A percentile compares a stretch with the other conserved stretches of the same genome.
Evolutionary conservation across 2,113 vertebrate genomes (phyloP).

Genomic region (Egretta garzetta): DNA sequence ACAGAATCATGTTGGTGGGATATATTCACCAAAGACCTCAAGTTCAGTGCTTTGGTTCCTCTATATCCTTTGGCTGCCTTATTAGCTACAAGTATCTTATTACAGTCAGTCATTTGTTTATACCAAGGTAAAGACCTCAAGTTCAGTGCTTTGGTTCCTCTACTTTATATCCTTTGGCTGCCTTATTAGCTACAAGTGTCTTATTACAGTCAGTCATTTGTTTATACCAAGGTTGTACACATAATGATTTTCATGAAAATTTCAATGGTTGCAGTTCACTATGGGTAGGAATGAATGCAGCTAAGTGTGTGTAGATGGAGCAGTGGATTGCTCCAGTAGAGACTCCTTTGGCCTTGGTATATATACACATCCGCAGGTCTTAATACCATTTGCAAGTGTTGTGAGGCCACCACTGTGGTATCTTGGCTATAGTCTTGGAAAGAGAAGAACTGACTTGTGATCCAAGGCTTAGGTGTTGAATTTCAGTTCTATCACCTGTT

Average conservation of each 20-base stretch:
- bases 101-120: background rate
- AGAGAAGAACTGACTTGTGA: background rate
- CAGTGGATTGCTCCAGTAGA: background rate
- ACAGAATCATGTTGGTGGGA: background rate
- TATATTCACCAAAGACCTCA: background rate
- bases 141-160: background rate
- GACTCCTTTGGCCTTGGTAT: background rate
- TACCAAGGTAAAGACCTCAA: background rate
- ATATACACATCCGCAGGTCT: background rate
- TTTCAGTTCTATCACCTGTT: background rate
- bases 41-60: background rate
- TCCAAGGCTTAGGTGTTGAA: background rate
- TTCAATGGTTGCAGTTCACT: background rate
- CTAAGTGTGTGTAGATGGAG: background rate
- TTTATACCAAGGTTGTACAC: background rate
- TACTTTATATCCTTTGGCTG: background rate
- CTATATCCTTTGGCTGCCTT: background rate
- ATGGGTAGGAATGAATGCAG: background rate
- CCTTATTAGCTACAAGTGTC: background rate
- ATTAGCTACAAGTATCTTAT: background rate
- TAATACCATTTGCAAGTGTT: background rate
- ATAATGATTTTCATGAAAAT: background rate
- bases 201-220: background rate
- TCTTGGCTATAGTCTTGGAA: background rate
- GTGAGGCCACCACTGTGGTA: background rate